phyloP scores from a whole-genome alignment of 2,113 vertebrate genomes.

The Plotosus lineatus region DNA sequence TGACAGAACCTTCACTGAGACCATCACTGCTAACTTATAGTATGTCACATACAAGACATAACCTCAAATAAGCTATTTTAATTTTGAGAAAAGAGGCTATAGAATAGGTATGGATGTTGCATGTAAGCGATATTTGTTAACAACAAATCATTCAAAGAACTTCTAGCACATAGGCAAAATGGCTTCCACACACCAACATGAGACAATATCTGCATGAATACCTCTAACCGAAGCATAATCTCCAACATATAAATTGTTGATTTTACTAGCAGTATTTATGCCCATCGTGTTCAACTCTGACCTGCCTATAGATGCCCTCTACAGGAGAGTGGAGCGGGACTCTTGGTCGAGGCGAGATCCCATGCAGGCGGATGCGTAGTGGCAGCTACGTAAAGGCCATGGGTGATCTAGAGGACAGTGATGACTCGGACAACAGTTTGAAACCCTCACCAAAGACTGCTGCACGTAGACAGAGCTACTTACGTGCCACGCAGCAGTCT shows the following conservation, averaged over 20 bases:
- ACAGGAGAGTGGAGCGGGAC: constrained; percentile 88
- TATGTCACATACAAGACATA: not conserved
- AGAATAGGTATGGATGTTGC: not conserved
- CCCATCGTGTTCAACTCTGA: not conserved
- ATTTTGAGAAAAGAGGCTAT: not conserved
- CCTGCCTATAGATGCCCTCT: constrained; percentile 70
- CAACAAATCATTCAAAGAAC: not conserved
- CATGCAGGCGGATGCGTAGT: constrained; percentile 95
- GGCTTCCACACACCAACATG: not conserved
- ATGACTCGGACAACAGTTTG: constrained; percentile 92
- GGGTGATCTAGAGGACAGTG: constrained; percentile 94
- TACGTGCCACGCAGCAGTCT: constrained; percentile 97
- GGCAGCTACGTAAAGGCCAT: constrained; percentile 99
- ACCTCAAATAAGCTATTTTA: not conserved
- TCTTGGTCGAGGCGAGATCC: constrained; percentile 85
- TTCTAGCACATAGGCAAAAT: not conserved
- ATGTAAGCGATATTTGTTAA: not conserved
- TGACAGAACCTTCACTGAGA: not conserved
- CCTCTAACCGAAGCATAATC: not conserved
- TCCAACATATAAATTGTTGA: not conserved
- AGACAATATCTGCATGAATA: not conserved
- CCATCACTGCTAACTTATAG: not conserved
- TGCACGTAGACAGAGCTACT: constrained; percentile 97
- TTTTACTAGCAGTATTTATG: not conserved
- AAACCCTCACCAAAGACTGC: constrained; percentile 95